Percentiles rank a stretch among this genome's conserved stretches.
phyloP scores from a whole-genome alignment of 2,888 invertebrate species.

The Glaucopsyche alexis region DNA sequence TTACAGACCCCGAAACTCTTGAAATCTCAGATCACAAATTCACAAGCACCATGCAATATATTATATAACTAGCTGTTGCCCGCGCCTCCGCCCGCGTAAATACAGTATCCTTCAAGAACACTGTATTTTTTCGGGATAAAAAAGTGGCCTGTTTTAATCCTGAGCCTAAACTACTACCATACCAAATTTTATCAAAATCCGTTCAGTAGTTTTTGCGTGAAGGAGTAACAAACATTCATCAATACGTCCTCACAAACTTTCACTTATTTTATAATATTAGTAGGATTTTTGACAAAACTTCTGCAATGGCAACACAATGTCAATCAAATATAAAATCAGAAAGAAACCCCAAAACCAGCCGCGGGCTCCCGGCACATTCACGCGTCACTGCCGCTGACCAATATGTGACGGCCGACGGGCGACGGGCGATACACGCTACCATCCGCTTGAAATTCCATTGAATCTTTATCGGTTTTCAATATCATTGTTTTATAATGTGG shows the following conservation, averaged over 20 bases:
- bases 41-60: too few relatives aligned
- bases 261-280: too few relatives aligned
- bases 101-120: too few relatives aligned
- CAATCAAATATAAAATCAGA: neutral
- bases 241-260: too few relatives aligned
- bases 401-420: constrained; percentile 55
- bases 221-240: too few relatives aligned
- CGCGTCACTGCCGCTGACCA: constrained; percentile 62
- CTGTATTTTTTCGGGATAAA: too few relatives aligned
- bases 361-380: constrained; percentile 47
- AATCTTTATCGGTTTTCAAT: constrained; percentile 47
- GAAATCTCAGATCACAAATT: neutral
- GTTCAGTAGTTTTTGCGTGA: too few relatives aligned
- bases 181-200: too few relatives aligned
- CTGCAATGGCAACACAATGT: neutral
- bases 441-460: constrained; percentile 63
- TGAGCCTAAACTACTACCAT: too few relatives aligned
- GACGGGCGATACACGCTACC: constrained; percentile 45
- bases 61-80: too few relatives aligned
- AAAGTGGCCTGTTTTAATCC: too few relatives aligned
- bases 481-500: constrained; percentile 37
- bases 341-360: neutral
- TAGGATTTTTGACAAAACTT: neutral
- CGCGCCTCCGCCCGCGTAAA: too few relatives aligned
- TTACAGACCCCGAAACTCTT: neutral